A percentile compares a stretch with the other conserved stretches of the same genome.
These are phyloP conservation scores for Philhelius pedissequus DNA, from an alignment of 2,888 invertebrate genomes.

Conservation along the genomic window DNA sequence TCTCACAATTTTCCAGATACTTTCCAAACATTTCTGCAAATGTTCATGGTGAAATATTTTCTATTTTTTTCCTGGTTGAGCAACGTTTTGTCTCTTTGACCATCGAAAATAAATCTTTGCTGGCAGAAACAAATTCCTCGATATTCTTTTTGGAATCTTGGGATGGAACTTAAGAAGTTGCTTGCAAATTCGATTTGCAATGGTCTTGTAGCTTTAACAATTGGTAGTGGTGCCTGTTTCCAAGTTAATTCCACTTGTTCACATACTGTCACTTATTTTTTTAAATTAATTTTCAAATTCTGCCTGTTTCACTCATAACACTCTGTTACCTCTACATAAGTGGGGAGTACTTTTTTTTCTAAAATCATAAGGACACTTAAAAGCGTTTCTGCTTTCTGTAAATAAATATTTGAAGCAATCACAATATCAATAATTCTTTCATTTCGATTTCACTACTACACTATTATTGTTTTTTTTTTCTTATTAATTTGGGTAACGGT, in stretches of 20 bases:
- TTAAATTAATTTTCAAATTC: neutral
- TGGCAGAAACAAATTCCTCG: neutral
- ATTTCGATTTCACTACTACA: too few relatives aligned
- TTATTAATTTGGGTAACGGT: too few relatives aligned
- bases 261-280: neutral
- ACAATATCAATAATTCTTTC: too few relatives aligned
- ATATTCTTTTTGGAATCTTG: neutral
- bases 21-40: neutral
- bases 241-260: neutral
- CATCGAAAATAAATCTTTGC: neutral
- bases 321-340: too few relatives aligned
- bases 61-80: neutral
- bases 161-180: neutral
- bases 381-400: neutral
- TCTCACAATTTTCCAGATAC: neutral
- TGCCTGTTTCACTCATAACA: neutral
- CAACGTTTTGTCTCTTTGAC: neutral
- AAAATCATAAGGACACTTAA: neutral
- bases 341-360: neutral
- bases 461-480: too few relatives aligned
- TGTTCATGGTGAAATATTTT: neutral
- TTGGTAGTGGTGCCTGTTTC: neutral
- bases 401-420: neutral
- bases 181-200: neutral
- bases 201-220: neutral